A percentile compares a stretch with the other conserved stretches of the same genome.
These are phyloP conservation scores for Heliconius hewitsoni DNA, from an alignment of 1,140 invertebrate genomes.

Conservation along the genomic window DNA sequence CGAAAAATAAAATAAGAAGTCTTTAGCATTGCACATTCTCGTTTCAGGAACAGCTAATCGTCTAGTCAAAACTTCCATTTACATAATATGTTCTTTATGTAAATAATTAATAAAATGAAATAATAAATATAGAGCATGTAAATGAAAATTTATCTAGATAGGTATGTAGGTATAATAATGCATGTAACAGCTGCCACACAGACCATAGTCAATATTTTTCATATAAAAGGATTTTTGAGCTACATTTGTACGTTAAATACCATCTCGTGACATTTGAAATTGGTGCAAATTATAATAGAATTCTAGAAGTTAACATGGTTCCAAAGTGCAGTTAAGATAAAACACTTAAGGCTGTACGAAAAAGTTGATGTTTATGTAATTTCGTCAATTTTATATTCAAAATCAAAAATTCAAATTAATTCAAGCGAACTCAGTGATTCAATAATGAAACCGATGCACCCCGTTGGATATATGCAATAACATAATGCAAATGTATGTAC, in stretches of 20 bases:
- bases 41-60: constrained; percentile 74
- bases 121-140: constrained; percentile 33
- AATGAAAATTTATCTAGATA: constrained; percentile 71
- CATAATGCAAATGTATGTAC: too few relatives aligned
- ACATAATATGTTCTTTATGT: constrained; percentile 31
- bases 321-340: constrained; percentile 13
- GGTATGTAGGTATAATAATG: constrained; percentile 63
- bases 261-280: constrained; percentile 74
- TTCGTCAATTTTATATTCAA: background rate
- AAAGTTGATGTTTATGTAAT: background rate
- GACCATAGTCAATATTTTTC: constrained; percentile 59
- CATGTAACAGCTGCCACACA: constrained; percentile 78
- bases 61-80: constrained; percentile 66
- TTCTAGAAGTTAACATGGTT: background rate
- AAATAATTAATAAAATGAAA: background rate
- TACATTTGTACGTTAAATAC: constrained; percentile 60
- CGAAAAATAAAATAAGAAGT: constrained; percentile 76
- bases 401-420: background rate
- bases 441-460: too few relatives aligned
- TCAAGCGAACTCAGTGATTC: background rate
- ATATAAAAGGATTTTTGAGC: constrained; percentile 42
- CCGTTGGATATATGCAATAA: background rate
- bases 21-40: constrained; percentile 80
- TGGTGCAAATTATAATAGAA: constrained; percentile 60
- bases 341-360: background rate